Base-by-base conservation (phyloP, 2,797 vertebrate genomes). In the Hypotaenidia philippensis region DNA sequence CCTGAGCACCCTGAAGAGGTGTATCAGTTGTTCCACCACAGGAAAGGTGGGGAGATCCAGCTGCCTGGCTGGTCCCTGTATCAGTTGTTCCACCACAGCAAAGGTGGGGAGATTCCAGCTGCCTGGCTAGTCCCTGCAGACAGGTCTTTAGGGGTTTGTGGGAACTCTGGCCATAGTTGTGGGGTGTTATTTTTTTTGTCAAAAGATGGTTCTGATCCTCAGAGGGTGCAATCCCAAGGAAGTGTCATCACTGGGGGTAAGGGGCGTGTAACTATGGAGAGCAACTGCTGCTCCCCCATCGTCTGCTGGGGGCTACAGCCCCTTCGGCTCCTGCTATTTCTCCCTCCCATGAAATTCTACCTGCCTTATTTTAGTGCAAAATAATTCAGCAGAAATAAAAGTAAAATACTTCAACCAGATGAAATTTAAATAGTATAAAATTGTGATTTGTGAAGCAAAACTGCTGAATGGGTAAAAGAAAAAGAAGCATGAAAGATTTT, bases 401-500 rank as follows among this genome's bases (percentile, higher is more conserved):
- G 94, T 94, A 88, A 93, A 96, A 85, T 60, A 72, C 41, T 87
- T 95, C 77, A 96, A 88, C 94, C 87, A 95, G 96, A 90, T 85
- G 32, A 85, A 95, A 97, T 97, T 89, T 49, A 84, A 96, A 96
- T 83, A 81, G 69, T 90, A 78, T 69, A 91, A 95, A 96, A 77
- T 89, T 94, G 75, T 95, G 92, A 94, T 95, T 97, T 97, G 89
- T 95, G 93, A 96, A 91, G 64, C 53, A 95, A 94, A 97, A 97
- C 95, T 94, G 83, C 87, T 94, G 93, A 95, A 95, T 74, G 91
- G 92, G 92, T 96, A 94, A 97, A 97, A 97, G 86, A 87, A 94
- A 77, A 96, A 85, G 91, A 90, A 96, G 93, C 71, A 90, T 75
- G 71, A 94, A 97, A 97, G 81, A 75, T 77, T 93, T 94, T 32